A percentile compares a stretch with the other conserved stretches of the same genome.
Evolutionary conservation across 2,888 invertebrate species (phyloP).

Genomic region (Gibbula magus): DNA sequence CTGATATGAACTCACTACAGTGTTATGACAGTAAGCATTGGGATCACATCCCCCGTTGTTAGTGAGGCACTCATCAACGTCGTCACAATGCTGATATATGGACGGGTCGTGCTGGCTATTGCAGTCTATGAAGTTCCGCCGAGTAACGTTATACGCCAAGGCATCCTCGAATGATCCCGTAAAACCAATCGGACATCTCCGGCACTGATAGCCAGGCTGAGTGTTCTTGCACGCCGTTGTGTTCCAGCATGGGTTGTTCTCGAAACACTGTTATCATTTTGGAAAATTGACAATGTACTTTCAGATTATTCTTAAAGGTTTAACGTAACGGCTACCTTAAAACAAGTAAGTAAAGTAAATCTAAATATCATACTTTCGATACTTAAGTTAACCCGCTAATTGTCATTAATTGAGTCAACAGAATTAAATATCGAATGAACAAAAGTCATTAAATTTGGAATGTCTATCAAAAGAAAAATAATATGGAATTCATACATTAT

Average conservation of each 20-base stretch:
- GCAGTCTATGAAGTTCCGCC: conserved; percentile 48
- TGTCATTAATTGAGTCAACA: too few relatives aligned
- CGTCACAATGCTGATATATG: conserved; percentile 53
- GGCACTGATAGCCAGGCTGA: conserved; percentile 60
- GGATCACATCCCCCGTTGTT: conserved; percentile 65
- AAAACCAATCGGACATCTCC: conserved; percentile 58
- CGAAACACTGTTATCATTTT: conserved; percentile 45
- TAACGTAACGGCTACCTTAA: too few relatives aligned
- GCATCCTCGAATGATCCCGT: conserved; percentile 60
- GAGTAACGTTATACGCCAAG: conserved; percentile 45
- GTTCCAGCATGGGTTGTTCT: conserved; percentile 45
- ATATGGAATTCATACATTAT: too few relatives aligned
- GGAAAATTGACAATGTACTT: not conserved
- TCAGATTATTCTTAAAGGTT: not conserved
- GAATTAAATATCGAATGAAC: too few relatives aligned
- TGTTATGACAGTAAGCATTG: conserved; percentile 62
- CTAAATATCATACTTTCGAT: not conserved
- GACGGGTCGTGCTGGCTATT: conserved; percentile 43
- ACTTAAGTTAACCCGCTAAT: too few relatives aligned
- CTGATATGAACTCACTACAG: conserved; percentile 48
- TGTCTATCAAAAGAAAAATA: too few relatives aligned
- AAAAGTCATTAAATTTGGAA: too few relatives aligned
- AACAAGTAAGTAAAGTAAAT: not conserved
- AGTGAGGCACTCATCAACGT: conserved; percentile 56
- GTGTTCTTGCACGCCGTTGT: conserved; percentile 57